Evolutionary conservation across 2,888 invertebrate species (phyloP).

Genomic region (Dryococelus australis): DNA sequence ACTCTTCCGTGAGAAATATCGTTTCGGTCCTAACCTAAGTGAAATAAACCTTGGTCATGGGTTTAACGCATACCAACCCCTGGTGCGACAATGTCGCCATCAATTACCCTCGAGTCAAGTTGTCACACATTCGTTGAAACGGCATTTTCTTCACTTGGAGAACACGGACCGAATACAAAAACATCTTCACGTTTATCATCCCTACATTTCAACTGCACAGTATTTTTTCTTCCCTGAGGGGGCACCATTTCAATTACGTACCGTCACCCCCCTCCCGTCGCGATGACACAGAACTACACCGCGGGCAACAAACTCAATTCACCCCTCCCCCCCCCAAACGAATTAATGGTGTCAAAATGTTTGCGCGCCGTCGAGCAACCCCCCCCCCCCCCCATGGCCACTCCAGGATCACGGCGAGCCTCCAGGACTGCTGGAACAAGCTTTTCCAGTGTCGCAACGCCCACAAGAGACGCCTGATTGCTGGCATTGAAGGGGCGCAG

Average conservation of each 20-base stretch:
- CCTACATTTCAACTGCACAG: not conserved
- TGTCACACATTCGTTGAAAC: too few relatives aligned
- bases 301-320: not conserved
- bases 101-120: too few relatives aligned
- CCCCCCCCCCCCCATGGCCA: not conserved
- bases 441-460: not conserved
- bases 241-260: not conserved
- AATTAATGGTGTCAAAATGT: constrained; percentile 3
- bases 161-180: too few relatives aligned
- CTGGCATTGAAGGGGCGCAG: not conserved
- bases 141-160: too few relatives aligned
- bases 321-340: too few relatives aligned
- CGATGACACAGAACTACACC: not conserved
- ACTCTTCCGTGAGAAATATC: too few relatives aligned
- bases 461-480: not conserved
- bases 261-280: not conserved
- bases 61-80: too few relatives aligned
- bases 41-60: too few relatives aligned
- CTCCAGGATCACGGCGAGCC: not conserved
- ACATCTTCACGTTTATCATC: too few relatives aligned
- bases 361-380: not conserved
- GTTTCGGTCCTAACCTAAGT: too few relatives aligned
- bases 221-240: not conserved
- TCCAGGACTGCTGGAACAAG: not conserved
- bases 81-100: too few relatives aligned